Evolutionary conservation across 2,113 vertebrate species (phyloP).

Genomic region (Sapajus apella): DNA sequence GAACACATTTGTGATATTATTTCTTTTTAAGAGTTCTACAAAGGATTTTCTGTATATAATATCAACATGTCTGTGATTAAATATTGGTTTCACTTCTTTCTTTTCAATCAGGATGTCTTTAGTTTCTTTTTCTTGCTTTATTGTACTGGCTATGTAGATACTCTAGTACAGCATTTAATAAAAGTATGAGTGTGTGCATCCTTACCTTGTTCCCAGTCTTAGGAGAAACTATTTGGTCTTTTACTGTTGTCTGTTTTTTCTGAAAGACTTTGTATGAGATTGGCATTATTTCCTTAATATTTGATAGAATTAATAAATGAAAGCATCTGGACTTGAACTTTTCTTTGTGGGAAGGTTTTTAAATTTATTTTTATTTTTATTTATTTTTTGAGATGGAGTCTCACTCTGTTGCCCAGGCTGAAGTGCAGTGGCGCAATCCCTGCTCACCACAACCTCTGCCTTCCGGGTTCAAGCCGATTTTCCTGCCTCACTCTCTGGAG

Average conservation of each 20-base stretch:
- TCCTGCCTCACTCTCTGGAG: too few species aligned
- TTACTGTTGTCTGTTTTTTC: background rate
- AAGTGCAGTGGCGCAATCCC: too few species aligned
- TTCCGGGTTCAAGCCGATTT: too few species aligned
- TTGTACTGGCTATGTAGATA: background rate
- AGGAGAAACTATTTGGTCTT: background rate
- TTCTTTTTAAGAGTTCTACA: background rate
- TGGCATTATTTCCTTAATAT: background rate
- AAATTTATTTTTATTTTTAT: too few species aligned
- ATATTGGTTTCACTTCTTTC: background rate
- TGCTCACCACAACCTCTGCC: too few species aligned
- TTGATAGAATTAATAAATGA: background rate
- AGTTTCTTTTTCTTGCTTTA: slow-evolving; percentile 11
- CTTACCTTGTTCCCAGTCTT: background rate
- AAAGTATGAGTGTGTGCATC: background rate
- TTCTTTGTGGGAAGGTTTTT: too few species aligned
- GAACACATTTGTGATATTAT: background rate
- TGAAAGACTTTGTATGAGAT: slow-evolving; percentile 1
- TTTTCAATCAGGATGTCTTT: background rate
- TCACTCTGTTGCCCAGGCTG: too few species aligned
- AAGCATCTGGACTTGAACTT: background rate
- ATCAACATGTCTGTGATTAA: background rate
- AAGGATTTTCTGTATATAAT: background rate
- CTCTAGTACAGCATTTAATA: background rate
- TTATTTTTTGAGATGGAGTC: too few species aligned